Percentiles rank a stretch among this genome's conserved stretches.
Evolutionary conservation across 2,113 vertebrate genomes (phyloP).

Genomic region (Pteronura brasiliensis): DNA sequence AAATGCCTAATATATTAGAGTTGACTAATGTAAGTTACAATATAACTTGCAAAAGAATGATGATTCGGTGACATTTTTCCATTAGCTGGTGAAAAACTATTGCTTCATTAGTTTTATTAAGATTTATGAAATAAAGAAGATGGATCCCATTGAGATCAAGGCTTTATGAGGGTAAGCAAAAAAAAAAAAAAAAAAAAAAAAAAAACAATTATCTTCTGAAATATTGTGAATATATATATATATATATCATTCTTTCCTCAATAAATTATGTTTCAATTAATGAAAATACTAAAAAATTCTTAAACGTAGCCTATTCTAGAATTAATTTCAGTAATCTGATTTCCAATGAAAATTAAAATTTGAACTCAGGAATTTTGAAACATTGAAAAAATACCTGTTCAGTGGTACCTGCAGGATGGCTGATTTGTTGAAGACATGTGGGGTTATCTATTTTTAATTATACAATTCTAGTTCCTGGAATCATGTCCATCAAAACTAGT

Average conservation of each 20-base stretch:
- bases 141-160: neutral
- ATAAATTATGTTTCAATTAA: neutral
- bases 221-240: neutral
- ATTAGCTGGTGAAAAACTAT: neutral
- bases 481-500: slow-evolving; percentile 12
- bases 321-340: neutral
- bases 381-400: neutral
- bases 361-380: neutral
- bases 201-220: neutral
- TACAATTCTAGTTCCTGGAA: neutral
- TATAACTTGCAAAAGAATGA: neutral
- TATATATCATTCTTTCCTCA: neutral
- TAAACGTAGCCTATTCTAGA: neutral
- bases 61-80: neutral
- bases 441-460: slow-evolving; percentile 2
- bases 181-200: neutral
- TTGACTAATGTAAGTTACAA: neutral
- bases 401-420: neutral
- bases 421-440: neutral
- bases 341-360: slow-evolving; percentile 12
- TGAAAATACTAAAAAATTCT: neutral
- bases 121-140: neutral
- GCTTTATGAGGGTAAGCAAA: neutral
- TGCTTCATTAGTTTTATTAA: neutral
- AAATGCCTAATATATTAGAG: neutral